A percentile compares a stretch with the other conserved stretches of the same genome.
phyloP scores from a whole-genome alignment of 92 coral and sea anemone genomes.

The Umimayanthus chanpuru region DNA sequence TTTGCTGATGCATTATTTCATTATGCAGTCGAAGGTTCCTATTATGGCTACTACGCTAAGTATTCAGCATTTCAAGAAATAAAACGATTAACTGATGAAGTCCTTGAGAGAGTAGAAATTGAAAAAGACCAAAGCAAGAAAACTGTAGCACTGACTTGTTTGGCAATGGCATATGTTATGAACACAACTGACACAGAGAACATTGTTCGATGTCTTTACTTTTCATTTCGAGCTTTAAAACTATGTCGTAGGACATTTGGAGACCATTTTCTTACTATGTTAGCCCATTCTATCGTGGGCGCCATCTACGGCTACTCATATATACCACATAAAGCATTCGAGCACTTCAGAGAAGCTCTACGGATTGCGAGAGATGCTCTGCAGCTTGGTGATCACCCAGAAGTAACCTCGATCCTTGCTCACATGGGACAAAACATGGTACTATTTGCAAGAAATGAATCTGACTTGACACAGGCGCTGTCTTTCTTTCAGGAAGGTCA shows the following conservation, averaged over 20 bases:
- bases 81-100: neutral
- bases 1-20: neutral
- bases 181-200: neutral
- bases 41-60: conserved; percentile 8
- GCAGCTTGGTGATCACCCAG: neutral
- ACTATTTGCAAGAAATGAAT: neutral
- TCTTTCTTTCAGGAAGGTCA: neutral
- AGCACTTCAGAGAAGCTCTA: neutral
- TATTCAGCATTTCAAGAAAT: neutral
- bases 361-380: neutral
- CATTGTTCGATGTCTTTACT: neutral
- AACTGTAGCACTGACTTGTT: neutral
- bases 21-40: neutral
- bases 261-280: neutral
- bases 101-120: neutral
- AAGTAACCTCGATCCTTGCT: neutral
- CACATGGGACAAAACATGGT: conserved; percentile 16
- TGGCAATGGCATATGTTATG: conserved; percentile 11
- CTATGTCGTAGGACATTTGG: neutral
- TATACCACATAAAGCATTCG: neutral
- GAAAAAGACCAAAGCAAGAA: neutral
- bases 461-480: neutral
- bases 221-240: neutral
- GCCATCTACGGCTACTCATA: conserved; percentile 9
- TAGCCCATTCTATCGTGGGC: neutral